Conservation (phyloP, 2,113 vertebrate species). For the Casuarius casuarius region DNA sequence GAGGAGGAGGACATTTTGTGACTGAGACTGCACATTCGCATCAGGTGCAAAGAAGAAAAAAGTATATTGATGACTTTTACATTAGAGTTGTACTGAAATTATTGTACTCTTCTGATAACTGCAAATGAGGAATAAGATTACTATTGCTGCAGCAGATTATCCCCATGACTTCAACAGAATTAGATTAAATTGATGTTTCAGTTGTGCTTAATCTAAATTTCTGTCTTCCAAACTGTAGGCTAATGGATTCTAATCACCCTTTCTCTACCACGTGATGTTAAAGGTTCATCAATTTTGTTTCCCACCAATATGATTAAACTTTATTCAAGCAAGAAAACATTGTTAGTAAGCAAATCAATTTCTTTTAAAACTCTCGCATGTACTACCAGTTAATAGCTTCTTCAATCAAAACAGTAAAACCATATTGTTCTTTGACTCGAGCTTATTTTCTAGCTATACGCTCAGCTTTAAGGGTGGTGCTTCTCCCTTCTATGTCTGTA, state of each 20-base stretch:
- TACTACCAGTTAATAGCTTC: conserved; percentile 30
- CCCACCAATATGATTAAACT: conserved; percentile 56
- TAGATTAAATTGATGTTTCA: conserved; percentile 63
- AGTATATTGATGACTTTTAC: neutral
- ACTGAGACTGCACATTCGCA: neutral
- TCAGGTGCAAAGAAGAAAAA: neutral
- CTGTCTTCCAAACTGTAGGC: conserved; percentile 51
- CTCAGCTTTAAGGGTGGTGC: neutral
- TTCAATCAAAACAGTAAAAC: conserved; percentile 6
- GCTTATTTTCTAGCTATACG: neutral
- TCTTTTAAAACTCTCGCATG: conserved; percentile 43
- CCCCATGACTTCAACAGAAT: conserved; percentile 52
- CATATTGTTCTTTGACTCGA: neutral
- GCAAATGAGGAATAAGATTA: conserved; percentile 42
- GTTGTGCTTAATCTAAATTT: conserved; percentile 63
- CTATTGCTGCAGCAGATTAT: conserved; percentile 58
- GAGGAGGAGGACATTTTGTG: neutral
- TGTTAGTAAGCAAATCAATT: conserved; percentile 63
- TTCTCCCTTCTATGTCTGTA: neutral
- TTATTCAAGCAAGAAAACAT: conserved; percentile 50
- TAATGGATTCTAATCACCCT: conserved; percentile 56
- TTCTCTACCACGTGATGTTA: conserved; percentile 43
- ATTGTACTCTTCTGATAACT: conserved; percentile 3
- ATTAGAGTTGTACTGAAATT: neutral
- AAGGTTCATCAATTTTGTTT: conserved; percentile 50